Percentiles rank a stretch among this genome's conserved stretches.
phyloP scores from a whole-genome alignment of 2,113 vertebrate species.

The Xenopus tropicalis region UCB_Xtro_10.0 CM004451.2:86049501-86050000 shows the following conservation, averaged over 20 bases:
- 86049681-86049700: constrained; percentile 6
- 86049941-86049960: not conserved
- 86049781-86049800: constrained; percentile 28
- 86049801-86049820: constrained; percentile 30
- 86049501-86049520: too few relatives aligned
- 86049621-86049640: constrained; percentile 3
- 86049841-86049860: constrained; percentile 30
- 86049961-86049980: constrained; percentile 27
- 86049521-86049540: too few relatives aligned
- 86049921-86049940: not conserved
- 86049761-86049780: constrained; percentile 33
- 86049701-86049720: too few relatives aligned
- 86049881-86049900: constrained; percentile 22
- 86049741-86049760: constrained; percentile 9
- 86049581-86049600: too few relatives aligned
- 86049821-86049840: constrained; percentile 12
- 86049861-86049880: not conserved
- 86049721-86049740: constrained; percentile 23
- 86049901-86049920: not conserved
- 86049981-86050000: constrained; percentile 31
- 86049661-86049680: constrained; percentile 17
- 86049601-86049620: not conserved
- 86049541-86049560: too few relatives aligned
- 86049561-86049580: too few relatives aligned
- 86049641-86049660: not conserved